These are phyloP conservation scores for Pedionomus torquatus DNA, from an alignment of 2,113 vertebrate genomes.

Conservation along the genomic window DNA sequence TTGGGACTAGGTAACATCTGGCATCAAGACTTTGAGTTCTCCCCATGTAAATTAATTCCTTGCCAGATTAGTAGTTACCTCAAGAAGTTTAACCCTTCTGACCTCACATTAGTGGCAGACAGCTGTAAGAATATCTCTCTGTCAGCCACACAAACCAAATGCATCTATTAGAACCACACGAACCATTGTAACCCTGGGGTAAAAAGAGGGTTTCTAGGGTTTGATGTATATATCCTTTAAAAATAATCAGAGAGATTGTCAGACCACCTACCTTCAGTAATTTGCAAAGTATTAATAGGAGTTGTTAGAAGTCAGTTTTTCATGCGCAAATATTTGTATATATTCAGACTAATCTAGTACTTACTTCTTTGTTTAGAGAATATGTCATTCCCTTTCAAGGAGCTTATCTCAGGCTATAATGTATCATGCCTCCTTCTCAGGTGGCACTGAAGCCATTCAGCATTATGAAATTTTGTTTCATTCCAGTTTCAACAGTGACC, in stretches of 20 bases:
- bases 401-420: not conserved
- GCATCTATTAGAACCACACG: not conserved
- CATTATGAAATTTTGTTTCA: not conserved
- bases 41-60: fast-evolving
- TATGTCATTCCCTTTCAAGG: not conserved
- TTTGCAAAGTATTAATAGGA: not conserved
- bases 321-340: not conserved
- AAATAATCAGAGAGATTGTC: not conserved
- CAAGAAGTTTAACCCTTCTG: not conserved
- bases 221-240: not conserved
- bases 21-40: not conserved
- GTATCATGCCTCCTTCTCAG: not conserved
- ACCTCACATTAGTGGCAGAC: not conserved
- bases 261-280: not conserved
- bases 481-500: not conserved
- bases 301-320: not conserved
- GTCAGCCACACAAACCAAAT: not conserved
- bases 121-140: not conserved
- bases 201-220: not conserved
- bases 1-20: not conserved
- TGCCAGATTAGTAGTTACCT: not conserved
- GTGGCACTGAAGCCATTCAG: not conserved
- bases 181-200: not conserved
- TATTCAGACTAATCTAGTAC: not conserved
- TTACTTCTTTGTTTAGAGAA: not conserved